Conservation (phyloP, 2,797 vertebrate species). For the Chloroceryle amazona region DNA sequence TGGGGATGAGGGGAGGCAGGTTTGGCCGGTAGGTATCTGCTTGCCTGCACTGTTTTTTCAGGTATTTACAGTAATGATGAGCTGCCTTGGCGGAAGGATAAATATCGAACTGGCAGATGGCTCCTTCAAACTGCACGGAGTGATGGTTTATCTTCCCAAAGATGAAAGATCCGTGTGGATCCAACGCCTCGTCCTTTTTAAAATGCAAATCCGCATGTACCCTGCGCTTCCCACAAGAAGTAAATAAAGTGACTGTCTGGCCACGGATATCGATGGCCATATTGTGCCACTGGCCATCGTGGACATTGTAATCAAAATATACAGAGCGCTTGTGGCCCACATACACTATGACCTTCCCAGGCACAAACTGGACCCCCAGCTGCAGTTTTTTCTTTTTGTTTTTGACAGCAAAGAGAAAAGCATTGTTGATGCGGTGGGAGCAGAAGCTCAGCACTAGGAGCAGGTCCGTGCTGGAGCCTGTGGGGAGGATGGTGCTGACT, state of each 20-base stretch:
- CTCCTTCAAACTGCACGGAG: constrained; percentile 94
- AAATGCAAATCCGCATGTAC: constrained; percentile 86
- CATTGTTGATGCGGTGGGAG: constrained; percentile 94
- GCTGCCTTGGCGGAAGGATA: constrained; percentile 94
- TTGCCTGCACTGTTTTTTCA: constrained; percentile 95
- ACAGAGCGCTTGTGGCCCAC: constrained; percentile 90
- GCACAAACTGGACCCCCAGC: constrained; percentile 92
- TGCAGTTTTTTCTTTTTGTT: constrained; percentile 91
- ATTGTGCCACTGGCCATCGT: constrained; percentile 94
- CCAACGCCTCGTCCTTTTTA: constrained; percentile 86
- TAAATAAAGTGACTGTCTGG: constrained; percentile 88
- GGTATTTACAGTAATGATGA: constrained; percentile 97
- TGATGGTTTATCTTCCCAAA: constrained; percentile 93
- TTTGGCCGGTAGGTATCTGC: constrained; percentile 88
- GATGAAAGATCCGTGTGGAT: constrained; percentile 92
- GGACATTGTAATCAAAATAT: constrained; percentile 92
- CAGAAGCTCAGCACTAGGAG: constrained; percentile 92
- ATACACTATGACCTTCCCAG: constrained; percentile 88
- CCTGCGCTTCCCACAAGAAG: constrained; percentile 91
- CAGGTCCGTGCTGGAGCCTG: constrained; percentile 84
- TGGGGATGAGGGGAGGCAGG: constrained; percentile 85
- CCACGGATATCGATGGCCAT: constrained; percentile 89
- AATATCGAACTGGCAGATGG: constrained; percentile 97
- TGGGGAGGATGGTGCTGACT: constrained; percentile 82
- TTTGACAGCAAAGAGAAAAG: constrained; percentile 91